These are phyloP conservation scores for Cyrtonyx montezumae DNA, from an alignment of 2,113 vertebrate species.

Conservation along the genomic window DNA sequence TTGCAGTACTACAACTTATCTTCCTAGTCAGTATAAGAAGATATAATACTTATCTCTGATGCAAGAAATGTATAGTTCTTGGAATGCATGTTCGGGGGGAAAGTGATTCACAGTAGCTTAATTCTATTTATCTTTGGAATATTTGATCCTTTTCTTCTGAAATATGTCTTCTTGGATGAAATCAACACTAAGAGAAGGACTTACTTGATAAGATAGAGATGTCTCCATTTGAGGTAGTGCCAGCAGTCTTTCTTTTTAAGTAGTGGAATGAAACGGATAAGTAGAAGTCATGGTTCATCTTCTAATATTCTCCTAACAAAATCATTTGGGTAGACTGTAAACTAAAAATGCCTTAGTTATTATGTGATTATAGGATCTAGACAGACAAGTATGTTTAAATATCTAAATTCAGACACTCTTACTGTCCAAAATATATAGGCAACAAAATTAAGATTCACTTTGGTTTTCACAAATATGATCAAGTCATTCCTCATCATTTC, in stretches of 20 bases:
- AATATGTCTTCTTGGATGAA: not conserved
- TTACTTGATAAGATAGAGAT: not conserved
- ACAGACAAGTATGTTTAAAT: not conserved
- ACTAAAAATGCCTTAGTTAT: not conserved
- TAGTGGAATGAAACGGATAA: not conserved
- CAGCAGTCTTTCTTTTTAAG: not conserved
- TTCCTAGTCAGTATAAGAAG: not conserved
- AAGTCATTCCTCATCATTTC: not conserved
- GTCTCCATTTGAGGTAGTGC: not conserved
- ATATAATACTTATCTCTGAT: not conserved
- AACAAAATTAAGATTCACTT: not conserved
- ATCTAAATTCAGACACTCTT: not conserved
- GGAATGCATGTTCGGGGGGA: rapidly evolving
- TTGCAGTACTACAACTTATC: not conserved
- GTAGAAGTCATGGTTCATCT: not conserved
- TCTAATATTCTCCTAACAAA: not conserved
- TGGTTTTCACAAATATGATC: not conserved
- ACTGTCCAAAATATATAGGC: not conserved
- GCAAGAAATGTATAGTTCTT: not conserved
- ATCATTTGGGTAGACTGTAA: not conserved
- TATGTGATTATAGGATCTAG: not conserved
- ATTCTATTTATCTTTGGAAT: not conserved
- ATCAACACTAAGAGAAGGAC: not conserved
- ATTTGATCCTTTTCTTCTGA: not conserved
- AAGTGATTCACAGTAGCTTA: not conserved